Evolutionary conservation across 37 sponge, comb jelly and placozoan genomes (phyloP).

Genomic region (Bolinopsis microptera): DNA sequence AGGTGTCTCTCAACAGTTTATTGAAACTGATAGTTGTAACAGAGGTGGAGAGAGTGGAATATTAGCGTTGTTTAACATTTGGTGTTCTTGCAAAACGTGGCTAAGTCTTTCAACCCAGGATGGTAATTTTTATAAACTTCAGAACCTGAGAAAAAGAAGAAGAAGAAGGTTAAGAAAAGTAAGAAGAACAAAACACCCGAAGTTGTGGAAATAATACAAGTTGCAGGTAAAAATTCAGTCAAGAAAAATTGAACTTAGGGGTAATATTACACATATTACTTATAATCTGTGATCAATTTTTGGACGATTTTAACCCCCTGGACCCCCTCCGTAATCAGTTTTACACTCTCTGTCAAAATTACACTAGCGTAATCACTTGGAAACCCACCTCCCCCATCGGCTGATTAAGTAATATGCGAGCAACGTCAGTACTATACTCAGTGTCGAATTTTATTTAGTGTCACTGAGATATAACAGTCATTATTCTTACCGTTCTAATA

Average conservation of each 20-base stretch:
- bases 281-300: no score
- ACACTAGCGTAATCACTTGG: no score
- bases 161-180: background rate
- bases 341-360: background rate
- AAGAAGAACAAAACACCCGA: background rate
- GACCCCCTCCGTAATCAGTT: background rate
- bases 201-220: constrained; percentile 35
- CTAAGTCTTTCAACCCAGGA: background rate
- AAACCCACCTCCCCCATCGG: no score
- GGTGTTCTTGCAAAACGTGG: background rate
- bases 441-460: background rate
- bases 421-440: background rate
- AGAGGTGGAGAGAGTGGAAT: background rate
- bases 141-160: background rate
- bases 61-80: background rate
- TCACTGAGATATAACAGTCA: no score
- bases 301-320: no score
- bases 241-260: no score
- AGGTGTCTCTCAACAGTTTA: background rate
- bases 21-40: background rate
- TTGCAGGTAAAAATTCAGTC: background rate
- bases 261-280: no score
- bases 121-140: background rate
- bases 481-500: no score
- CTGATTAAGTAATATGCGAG: no score